Evolutionary conservation across 2,113 vertebrate species (phyloP), one percentile per base, ranked within the genome.

Genomic region (Xerus inauris): DNA sequence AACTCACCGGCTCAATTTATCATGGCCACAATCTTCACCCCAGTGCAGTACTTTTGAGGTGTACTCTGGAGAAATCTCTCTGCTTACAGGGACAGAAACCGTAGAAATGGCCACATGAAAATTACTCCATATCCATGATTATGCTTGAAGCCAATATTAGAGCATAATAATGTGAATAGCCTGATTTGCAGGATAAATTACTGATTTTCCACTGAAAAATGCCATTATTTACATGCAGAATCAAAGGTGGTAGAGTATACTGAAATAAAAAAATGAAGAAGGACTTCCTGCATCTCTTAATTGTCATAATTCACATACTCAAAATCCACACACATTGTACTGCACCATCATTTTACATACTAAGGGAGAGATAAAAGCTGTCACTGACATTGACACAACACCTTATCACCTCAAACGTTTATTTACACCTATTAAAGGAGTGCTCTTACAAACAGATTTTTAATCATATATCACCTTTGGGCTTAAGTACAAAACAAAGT

Each of bases 201-300:
- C 49, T 69, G 71, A 90, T 57, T 13, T 8, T 51, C 32, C 13
- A 59, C 2, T 69, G 71, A 79, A 95, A 96, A 80, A 73, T 67
- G 32, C n/a, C 89, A 59, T 71, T 57, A 65, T 79, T 64, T 67
- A 87, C 19, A 35, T 89, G 79, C n/a, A 79, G 62, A 95, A 94
- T 62, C 64, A 45, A 30, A 10, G 19, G 26, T 59, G 67, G 72
- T 72, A 38, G 88, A 84, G 20, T 14, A 59, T 2, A 22, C 0
- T 59, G n/a, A 45, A 94, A 54, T n/a, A 42, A 65, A 24, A n/a
- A 7, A 19, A 30, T 49, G 17, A 96, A 87, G 28, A 88, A 13
- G 49, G 28, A 57, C 42, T 86, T 93, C 62, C 35, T 40, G 30
- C 28, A 83, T 62, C 16, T 77, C 59, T 75, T 54, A 76, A 69